Base-by-base conservation (phyloP, 2,113 vertebrate species). In the Semnornis frantzii region DNA sequence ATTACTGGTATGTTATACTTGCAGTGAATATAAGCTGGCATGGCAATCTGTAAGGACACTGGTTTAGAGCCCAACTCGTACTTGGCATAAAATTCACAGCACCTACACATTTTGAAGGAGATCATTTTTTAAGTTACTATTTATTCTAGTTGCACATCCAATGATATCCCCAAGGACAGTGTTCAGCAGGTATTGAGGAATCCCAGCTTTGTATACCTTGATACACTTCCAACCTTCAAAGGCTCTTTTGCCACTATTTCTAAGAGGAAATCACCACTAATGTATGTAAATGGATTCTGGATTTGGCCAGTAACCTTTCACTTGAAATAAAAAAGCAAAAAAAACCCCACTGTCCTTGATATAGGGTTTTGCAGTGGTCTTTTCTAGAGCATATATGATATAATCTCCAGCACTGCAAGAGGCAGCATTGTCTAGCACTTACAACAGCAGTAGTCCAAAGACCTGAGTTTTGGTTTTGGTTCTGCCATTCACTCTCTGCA, bases 371-470 rank as follows among this genome's bases (percentile, higher is more conserved):
- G 30, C 55, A 87, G 34, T 65, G 23, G 60, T 55, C 37, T 84
- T 89, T 92, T 68, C 82, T 54, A 64, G 62, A 27, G 93, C 42
- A 91, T 34, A 73, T 8, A 15, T 52, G 74, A 23, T 33, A n/a
- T 58, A 68, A 71, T 74, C 70, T 85, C 59, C 62, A 23, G 54
- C 76, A 68, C 83, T 86, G 77, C 44, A 91, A 76, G 89, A 78
- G 68, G 75, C 69, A 90, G 54, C 63, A 87, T 39, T 88, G 79
- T 89, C 82, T 88, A 79, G 57, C 82, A 73, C 66, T 88, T 87
- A 58, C 1, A 92, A 65, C 57, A 68, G 82, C 60, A 39, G 57
- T 64, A 73, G 63, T 55, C 54, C 55, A 54, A 76, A 91, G 95
- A 92, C 85, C 63, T 0, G 7, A 69, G 60, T 37, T 94, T 34